Conservation (phyloP, 2,797 vertebrate species). For the Cygnus olor region DNA sequence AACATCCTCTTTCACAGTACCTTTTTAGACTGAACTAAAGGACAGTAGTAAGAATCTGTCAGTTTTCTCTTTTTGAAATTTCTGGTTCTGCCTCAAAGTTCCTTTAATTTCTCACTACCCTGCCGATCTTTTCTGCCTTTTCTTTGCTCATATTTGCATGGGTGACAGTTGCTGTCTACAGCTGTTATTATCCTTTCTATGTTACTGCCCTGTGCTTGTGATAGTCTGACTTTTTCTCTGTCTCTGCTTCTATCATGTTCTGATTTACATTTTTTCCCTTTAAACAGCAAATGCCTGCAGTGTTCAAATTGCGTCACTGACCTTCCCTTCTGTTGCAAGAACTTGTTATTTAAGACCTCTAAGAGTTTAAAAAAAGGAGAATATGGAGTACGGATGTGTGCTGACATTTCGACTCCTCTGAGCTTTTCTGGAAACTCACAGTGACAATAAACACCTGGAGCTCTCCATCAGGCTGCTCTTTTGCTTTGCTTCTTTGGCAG, state of each 20-base stretch:
- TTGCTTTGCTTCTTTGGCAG: neutral
- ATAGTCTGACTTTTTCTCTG: neutral
- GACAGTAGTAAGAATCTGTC: neutral
- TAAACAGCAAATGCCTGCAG: neutral
- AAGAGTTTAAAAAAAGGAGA: neutral
- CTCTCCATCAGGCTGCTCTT: neutral
- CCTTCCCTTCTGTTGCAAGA: conserved; percentile 1
- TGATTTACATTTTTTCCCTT: neutral
- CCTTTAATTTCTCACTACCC: neutral
- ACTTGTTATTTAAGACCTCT: conserved; percentile 19
- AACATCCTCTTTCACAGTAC: neutral
- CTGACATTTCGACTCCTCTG: conserved; percentile 43
- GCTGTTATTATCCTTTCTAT: neutral
- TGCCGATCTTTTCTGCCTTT: neutral
- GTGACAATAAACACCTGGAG: neutral
- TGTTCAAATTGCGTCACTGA: neutral
- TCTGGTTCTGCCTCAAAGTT: neutral
- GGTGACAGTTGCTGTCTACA: neutral
- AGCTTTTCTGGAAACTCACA: conserved; percentile 14
- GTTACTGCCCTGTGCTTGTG: neutral
- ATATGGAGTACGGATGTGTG: neutral
- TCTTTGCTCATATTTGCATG: neutral
- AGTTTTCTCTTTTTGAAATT: neutral
- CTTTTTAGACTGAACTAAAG: neutral
- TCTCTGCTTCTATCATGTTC: neutral